Base-by-base conservation (phyloP, 1,140 invertebrate species). In the Plectrocnemia conspersa region DNA sequence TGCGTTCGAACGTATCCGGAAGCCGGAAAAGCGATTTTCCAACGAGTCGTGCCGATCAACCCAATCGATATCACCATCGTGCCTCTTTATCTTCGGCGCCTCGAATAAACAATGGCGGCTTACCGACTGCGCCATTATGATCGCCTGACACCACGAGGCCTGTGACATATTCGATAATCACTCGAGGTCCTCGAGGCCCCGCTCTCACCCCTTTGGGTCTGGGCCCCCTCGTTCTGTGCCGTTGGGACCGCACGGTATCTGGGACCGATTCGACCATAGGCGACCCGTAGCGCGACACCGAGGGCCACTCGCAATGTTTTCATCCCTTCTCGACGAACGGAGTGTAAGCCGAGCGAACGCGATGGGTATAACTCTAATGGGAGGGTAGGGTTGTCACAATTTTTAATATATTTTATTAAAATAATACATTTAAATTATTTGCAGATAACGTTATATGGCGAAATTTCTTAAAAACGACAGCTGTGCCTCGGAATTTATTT, bases 81-180 rank as follows among this genome's bases (percentile, higher is more conserved):
- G 27, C 27, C 27, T 6, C n/a, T n/a, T 6, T n/a, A n/a, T n/a
- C 6, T 7, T 29, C 27, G 27, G 27, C n/a, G 6, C 27, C 6
- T 7, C 27, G 27, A 29, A 29, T 29, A 29, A 29, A 29, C 27
- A 29, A 29, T 29, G 27, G 27, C 27, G 6, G 27, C 27, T n/a
- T n/a, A n/a, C n/a, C n/a, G n/a, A n/a, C n/a, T n/a, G 27, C 27
- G 27, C 7, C n/a, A n/a, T 29, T 29, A 29, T 29, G 27, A 29
- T 29, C 27, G 27, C 27, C 27, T 29, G 27, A 29, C n/a, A 29
- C 27, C 27, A n/a, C 27, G 27, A 7, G 27, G n/a, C 27, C 27
- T 29, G n/a, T n/a, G 27, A 29, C 27, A 29, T n/a, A 29, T 29
- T 29, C 27, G 27, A 29, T 29, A 29, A 29, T 29, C 27, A 29